Base-by-base conservation (phyloP, 2,113 vertebrate genomes). In the Morone saxatilis region DNA sequence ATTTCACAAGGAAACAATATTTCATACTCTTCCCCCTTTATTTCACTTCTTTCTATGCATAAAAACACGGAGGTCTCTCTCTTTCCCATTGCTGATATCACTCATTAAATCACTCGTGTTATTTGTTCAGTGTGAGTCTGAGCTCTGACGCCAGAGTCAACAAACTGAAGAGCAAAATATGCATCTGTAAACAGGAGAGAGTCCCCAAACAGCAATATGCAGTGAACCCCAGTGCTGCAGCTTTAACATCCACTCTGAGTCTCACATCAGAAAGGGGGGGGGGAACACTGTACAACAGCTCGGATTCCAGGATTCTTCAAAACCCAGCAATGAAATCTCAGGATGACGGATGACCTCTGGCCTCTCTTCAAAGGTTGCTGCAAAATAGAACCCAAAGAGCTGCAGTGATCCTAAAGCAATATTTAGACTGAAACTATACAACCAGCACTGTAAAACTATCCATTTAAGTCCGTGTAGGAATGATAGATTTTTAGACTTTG, bases 341-440 rank as follows among this genome's bases (percentile, higher is more conserved):
- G 80, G 77, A 61, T 83, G 84, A 93, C 86, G 68, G 71, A 83
- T 87, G 84, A 91, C 86, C 91, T 85, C 80, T 91, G 89, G 77
- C 80, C 76, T 75, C 73, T 60, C 76, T 76, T 65, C 78, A 81
- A 60, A 86, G 76, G 54, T 66, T 16, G 51, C 63, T 76, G 22
- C 85, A 75, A 57, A 81, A 76, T 17, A 72, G 38, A 76, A 74
- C 10, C 60, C 53, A 69, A 36, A 76, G 56, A 66, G 53, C 70
- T 48, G 80, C 81, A 68, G 57, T 25, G 68, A 84, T 66, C 78
- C 48, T 78, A 45, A 80, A 78, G 65, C 71, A 76, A 74, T 65
- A 77, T 84, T 82, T 84, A 68, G 12, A 71, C 56, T 54, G 22
- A 75, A 75, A 69, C 56, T 69, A 43, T 6, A 47, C 48, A 56